A percentile compares a stretch with the other conserved stretches of the same genome.
Conservation (phyloP, 2,113 vertebrate species). For the Cebus imitator region DNA sequence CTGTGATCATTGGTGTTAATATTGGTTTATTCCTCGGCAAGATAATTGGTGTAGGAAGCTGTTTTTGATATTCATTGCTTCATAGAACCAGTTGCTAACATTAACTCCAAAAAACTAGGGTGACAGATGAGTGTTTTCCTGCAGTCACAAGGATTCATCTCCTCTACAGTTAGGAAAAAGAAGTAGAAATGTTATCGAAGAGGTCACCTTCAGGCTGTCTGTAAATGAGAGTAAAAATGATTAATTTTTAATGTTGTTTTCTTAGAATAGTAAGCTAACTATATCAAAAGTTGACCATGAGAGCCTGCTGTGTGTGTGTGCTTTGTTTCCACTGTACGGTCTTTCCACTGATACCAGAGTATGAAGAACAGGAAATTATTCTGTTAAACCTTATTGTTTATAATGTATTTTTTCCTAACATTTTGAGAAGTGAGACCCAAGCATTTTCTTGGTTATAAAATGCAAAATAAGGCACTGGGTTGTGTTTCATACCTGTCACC, state of each 20-base stretch:
- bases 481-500: not conserved
- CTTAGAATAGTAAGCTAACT: conserved; percentile 21
- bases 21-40: not conserved
- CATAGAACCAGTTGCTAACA: not conserved
- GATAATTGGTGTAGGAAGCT: not conserved
- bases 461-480: not conserved
- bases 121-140: not conserved
- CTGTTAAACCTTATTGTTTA: not conserved
- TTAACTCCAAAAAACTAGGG: not conserved
- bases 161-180: conserved; percentile 29
- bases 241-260: conserved; percentile 58
- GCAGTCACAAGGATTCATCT: not conserved
- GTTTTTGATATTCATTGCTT: not conserved
- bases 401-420: not conserved
- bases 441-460: conserved; percentile 29
- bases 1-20: not conserved
- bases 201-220: not conserved
- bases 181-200: conserved; percentile 24
- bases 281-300: not conserved
- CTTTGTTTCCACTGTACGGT: not conserved
- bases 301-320: not conserved
- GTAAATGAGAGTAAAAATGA: conserved; percentile 48
- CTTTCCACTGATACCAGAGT: not conserved
- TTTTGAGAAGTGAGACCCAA: not conserved
- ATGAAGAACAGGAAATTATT: not conserved